These are phyloP conservation scores for Muntiacus reevesi DNA, from an alignment of 2,113 vertebrate species.

Conservation along the genomic window DNA sequence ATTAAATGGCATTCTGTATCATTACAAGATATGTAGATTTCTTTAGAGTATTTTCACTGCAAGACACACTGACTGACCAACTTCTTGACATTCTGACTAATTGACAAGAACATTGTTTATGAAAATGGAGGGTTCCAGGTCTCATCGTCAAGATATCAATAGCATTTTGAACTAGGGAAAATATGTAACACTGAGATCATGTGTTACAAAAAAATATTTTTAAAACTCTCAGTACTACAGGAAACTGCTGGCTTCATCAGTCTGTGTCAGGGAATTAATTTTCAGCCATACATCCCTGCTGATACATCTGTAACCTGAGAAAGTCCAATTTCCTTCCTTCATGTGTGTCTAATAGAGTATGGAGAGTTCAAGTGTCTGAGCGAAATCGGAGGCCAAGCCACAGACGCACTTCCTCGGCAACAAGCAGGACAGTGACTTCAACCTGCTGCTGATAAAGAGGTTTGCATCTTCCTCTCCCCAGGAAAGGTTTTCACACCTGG, in stretches of 20 bases:
- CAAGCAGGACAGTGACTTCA: background rate
- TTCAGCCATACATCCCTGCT: conserved; percentile 68
- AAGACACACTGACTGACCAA: background rate
- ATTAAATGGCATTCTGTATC: background rate
- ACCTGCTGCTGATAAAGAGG: background rate
- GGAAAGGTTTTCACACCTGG: conserved; percentile 61
- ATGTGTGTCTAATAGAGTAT: conserved; percentile 72
- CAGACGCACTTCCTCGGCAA: conserved; percentile 1
- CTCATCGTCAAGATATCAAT: background rate
- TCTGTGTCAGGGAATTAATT: conserved; percentile 76
- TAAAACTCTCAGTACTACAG: conserved; percentile 54
- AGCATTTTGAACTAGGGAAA: background rate
- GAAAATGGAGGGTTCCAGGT: background rate
- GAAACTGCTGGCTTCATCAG: conserved; percentile 64
- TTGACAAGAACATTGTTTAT: background rate
- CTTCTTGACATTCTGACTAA: conserved; percentile 36
- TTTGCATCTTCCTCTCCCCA: conserved; percentile 42
- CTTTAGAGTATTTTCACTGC: background rate
- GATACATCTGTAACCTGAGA: conserved; percentile 71
- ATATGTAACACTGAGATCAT: background rate
- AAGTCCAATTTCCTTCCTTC: conserved; percentile 77
- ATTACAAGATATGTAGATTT: background rate
- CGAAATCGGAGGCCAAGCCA: conserved; percentile 36
- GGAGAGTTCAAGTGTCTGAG: conserved; percentile 68
- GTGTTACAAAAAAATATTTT: conserved; percentile 42